Base-by-base conservation (phyloP, 1,140 invertebrate genomes). In the Drosophila sechellia region DNA sequence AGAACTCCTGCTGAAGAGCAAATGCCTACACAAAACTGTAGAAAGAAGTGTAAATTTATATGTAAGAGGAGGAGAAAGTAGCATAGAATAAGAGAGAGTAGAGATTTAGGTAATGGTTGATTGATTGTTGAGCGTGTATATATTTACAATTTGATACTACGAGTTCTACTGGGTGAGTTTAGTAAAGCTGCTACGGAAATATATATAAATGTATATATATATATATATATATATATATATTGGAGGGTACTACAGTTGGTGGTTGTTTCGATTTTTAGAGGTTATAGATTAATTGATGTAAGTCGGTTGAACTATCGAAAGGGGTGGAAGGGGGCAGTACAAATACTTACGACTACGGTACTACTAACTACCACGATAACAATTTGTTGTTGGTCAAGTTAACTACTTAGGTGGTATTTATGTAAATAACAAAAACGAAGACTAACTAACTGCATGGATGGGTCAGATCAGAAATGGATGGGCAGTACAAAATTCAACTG, bases 61-160 rank as follows among this genome's bases (percentile, higher is more conserved):
- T 86, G 69, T 84, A 75, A 52, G 34, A 69, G 53, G 35, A 57
- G 66, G 15, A 76, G 61, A 79, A 52, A 89, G 84, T 70, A 65
- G 58, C 40, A 59, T 43, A 76, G 69, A 57, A 31, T 49, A 58
- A 72, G 42, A 69, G 40, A 81, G 59, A 63, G 39, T 12, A 39
- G 37, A 39, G 37, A 76, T 48, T 79, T 61, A 84, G 61, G 64
- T 74, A 81, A 81, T 73, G 46, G 68, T 49, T 64, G 77, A 60
- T 80, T 65, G 79, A 73, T 73, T 80, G 55, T 84, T 76, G 81
- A 66, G 77, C 60, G 85, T 87, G 79, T 75, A 81, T 73, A 78
- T 87, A 85, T 84, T 72, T 84, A 87, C 83, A 81, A 78, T 66
- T 86, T 87, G 80, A 79, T 53, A 74, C 83, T 87, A 87, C 83